Evolutionary conservation across 2,797 vertebrate genomes (phyloP).

Genomic region (Manis crassicaudata): DNA sequence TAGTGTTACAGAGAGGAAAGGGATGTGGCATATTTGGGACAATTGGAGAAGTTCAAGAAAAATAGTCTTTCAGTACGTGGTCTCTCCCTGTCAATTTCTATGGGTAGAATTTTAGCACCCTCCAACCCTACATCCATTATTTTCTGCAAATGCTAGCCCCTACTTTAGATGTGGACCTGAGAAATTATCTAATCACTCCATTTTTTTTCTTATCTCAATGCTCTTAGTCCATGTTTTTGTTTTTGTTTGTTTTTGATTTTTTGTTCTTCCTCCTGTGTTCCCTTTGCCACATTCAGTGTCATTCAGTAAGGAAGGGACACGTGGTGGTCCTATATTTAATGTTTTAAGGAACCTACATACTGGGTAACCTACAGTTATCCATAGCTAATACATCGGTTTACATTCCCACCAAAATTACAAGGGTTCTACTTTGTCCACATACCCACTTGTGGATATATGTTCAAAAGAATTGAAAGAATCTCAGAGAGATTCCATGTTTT

Average conservation of each 20-base stretch:
- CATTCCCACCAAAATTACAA: background rate
- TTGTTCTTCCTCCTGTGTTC: background rate
- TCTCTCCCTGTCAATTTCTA: background rate
- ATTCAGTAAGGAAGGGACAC: background rate
- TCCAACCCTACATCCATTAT: background rate
- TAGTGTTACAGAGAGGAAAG: background rate
- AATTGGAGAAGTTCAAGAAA: background rate
- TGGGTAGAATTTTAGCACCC: background rate
- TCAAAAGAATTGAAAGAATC: background rate
- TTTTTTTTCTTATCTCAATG: background rate
- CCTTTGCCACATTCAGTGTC: background rate
- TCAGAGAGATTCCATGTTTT: background rate
- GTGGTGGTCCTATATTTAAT: background rate
- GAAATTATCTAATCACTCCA: background rate
- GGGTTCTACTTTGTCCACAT: background rate
- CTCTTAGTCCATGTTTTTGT: background rate
- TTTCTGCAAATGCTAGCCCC: background rate
- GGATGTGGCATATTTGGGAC: background rate
- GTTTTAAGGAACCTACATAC: background rate
- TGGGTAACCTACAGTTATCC: background rate
- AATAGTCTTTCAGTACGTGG: background rate
- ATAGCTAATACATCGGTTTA: background rate
- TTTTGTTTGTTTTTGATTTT: background rate
- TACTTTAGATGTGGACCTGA: background rate
- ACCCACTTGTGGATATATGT: background rate